Percentiles rank a stretch among this genome's conserved stretches.
These are phyloP conservation scores for Halichoerus grypus DNA, from an alignment of 2,113 vertebrate genomes.

Conservation along the genomic window DNA sequence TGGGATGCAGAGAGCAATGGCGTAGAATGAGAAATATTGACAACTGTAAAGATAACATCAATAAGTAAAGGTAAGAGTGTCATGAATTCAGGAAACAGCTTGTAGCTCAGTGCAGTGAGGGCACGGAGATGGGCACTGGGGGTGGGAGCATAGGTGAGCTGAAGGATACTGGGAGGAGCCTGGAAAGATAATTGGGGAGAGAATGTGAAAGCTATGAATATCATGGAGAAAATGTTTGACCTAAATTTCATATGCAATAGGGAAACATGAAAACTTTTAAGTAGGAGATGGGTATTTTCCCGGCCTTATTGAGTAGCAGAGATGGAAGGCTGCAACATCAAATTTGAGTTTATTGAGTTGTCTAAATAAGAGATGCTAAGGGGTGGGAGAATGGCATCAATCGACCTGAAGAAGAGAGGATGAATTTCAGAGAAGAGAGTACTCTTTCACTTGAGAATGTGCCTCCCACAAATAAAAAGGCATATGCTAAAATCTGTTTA, in stretches of 20 bases:
- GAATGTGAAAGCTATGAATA: not conserved
- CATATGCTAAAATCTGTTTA: not conserved
- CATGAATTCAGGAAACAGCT: not conserved
- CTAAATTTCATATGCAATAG: not conserved
- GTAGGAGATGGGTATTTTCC: not conserved
- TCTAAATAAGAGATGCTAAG: not conserved
- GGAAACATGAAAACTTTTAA: not conserved
- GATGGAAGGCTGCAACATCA: not conserved
- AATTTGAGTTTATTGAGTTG: not conserved
- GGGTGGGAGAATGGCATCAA: not conserved
- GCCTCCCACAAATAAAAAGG: not conserved
- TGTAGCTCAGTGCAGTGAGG: not conserved
- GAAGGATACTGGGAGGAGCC: not conserved
- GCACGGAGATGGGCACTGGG: rapidly evolving
- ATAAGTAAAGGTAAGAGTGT: not conserved
- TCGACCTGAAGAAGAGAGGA: not conserved
- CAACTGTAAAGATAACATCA: not conserved
- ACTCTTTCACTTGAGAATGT: not conserved
- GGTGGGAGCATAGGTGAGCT: not conserved
- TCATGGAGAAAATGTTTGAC: not conserved
- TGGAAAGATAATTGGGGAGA: not conserved
- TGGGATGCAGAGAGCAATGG: not conserved
- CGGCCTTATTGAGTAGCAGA: not conserved
- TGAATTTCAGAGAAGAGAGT: not conserved
- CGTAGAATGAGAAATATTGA: not conserved